These are phyloP conservation scores for Phyllotreta cruciferae DNA, from an alignment of 2,888 invertebrate genomes.

Conservation along the genomic window DNA sequence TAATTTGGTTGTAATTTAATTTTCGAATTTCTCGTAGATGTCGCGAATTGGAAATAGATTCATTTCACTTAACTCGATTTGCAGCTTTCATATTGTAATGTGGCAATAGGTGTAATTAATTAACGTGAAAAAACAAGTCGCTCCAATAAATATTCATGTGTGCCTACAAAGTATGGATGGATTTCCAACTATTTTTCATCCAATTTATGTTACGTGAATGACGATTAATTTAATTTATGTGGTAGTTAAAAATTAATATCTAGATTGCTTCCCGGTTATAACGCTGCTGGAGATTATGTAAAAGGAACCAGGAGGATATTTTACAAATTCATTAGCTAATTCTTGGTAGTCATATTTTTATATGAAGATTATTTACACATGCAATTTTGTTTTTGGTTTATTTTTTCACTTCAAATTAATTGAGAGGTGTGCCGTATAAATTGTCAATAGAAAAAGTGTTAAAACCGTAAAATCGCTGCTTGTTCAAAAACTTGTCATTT, in stretches of 20 bases:
- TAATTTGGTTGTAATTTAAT: no score
- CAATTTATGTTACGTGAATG: not conserved
- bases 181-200: conserved; percentile 1
- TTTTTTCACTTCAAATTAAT: no score
- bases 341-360: not conserved
- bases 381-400: no score
- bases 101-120: conserved; percentile 11
- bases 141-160: conserved; percentile 17
- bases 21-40: no score
- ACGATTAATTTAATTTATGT: conserved; percentile 1
- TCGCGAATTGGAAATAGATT: not conserved
- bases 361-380: no score
- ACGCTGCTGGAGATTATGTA: no score
- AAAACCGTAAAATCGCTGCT: no score
- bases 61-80: conserved; percentile 14
- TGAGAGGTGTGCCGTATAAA: no score
- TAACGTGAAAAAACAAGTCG: conserved; percentile 6
- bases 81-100: conserved; percentile 4
- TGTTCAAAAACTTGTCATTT: no score
- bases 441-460: no score
- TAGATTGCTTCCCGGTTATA: not conserved
- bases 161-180: not conserved
- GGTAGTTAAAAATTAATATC: not conserved
- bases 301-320: not conserved
- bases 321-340: not conserved